Percentiles rank a stretch among this genome's conserved stretches.
These are phyloP conservation scores for Gambelia wislizenii DNA, from an alignment of 2,797 vertebrate genomes.

Conservation along the genomic window DNA sequence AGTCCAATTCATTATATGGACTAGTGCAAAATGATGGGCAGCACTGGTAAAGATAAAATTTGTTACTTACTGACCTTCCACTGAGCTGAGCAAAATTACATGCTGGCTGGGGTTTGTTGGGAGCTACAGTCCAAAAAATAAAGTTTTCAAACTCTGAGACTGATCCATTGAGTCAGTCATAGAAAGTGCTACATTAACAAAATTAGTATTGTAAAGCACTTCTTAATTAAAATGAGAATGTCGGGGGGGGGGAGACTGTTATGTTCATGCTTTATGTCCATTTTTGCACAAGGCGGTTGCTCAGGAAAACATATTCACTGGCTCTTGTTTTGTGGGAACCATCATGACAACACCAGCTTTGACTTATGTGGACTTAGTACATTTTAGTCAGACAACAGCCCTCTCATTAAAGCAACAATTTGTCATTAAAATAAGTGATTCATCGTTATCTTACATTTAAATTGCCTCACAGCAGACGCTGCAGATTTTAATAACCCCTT, in stretches of 20 bases:
- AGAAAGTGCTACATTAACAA: background rate
- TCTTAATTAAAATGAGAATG: background rate
- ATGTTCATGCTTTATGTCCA: background rate
- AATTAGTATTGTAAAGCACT: background rate
- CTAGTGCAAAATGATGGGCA: too few relatives aligned
- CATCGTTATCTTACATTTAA: background rate
- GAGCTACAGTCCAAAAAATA: too few relatives aligned
- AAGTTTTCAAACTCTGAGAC: too few relatives aligned
- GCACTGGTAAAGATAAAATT: too few relatives aligned
- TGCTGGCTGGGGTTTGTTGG: too few relatives aligned
- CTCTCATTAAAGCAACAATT: background rate
- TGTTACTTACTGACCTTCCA: background rate
- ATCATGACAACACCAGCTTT: background rate
- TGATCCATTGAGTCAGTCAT: background rate
- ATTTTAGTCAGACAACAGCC: background rate
- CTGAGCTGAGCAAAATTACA: too few relatives aligned
- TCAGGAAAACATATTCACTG: background rate
- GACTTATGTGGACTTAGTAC: background rate
- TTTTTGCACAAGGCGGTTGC: background rate
- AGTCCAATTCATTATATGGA: too few relatives aligned
- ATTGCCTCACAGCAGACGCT: background rate
- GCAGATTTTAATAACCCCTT: background rate
- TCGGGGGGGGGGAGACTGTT: too few relatives aligned
- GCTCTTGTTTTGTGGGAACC: background rate
- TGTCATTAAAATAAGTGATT: background rate